These are phyloP conservation scores for Acronicta psi DNA, from an alignment of 2,888 invertebrate species.

Conservation along the genomic window DNA sequence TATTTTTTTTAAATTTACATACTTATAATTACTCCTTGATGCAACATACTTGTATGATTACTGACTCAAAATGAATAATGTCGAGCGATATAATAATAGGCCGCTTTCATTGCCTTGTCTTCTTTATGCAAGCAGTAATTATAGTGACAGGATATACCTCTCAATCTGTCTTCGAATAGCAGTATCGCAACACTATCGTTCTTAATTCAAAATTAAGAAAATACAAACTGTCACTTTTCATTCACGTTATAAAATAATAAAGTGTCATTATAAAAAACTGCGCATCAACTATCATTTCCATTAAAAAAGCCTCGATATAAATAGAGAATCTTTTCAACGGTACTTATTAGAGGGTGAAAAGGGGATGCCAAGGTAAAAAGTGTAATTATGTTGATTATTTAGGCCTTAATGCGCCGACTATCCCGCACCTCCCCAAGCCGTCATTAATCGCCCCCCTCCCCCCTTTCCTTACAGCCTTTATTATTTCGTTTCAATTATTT, in stretches of 20 bases:
- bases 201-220: background rate
- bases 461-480: constrained; percentile 77
- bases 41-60: no score
- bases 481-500: constrained; percentile 90
- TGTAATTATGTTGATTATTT: constrained; percentile 89
- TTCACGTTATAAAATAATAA: constrained; percentile 1
- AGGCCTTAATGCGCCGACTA: constrained; percentile 87
- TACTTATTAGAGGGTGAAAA: constrained; percentile 79
- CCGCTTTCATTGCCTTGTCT: background rate
- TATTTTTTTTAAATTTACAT: no score
- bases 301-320: constrained; percentile 67
- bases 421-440: constrained; percentile 76
- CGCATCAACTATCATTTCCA: constrained; percentile 65
- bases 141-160: background rate
- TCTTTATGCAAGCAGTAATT: no score
- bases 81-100: no score
- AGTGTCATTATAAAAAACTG: constrained; percentile 56
- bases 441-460: constrained; percentile 82
- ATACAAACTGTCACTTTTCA: background rate
- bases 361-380: constrained; percentile 85
- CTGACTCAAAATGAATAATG: no score
- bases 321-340: constrained; percentile 79
- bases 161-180: background rate
- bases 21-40: no score
- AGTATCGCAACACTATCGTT: background rate